Evolutionary conservation across 2,797 vertebrate genomes (phyloP).

Genomic region (Graptemys geographica): DNA sequence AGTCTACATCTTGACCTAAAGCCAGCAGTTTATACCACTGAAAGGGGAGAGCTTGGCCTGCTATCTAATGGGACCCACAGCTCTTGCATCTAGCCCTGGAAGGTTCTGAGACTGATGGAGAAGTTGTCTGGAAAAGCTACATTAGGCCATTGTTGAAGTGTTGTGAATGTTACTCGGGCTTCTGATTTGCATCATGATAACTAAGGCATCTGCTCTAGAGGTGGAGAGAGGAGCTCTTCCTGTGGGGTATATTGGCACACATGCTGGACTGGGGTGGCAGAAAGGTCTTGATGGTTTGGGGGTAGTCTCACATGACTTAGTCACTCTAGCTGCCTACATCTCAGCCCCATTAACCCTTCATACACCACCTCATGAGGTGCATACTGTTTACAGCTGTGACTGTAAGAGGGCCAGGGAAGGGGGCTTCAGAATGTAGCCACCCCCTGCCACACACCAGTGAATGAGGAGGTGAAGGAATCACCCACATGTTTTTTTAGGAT

Average conservation of each 20-base stretch:
- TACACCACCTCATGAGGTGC: neutral
- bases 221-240: neutral
- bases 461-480: neutral
- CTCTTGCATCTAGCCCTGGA: neutral
- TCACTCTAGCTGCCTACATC: neutral
- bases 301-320: neutral
- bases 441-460: neutral
- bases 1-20: neutral
- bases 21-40: neutral
- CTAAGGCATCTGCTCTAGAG: neutral
- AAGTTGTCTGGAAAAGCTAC: neutral
- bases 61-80: neutral
- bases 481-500: neutral
- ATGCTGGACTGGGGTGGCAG: neutral
- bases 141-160: neutral
- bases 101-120: rapidly evolving
- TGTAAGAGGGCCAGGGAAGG: neutral
- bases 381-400: neutral
- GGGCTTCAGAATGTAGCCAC: neutral
- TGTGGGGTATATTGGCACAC: neutral
- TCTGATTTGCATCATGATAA: neutral
- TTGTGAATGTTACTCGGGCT: neutral
- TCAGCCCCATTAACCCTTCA: neutral
- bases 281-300: neutral
- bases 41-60: neutral